Base-by-base conservation (phyloP, 1,140 invertebrate species). In the Oppia nitens region DNA sequence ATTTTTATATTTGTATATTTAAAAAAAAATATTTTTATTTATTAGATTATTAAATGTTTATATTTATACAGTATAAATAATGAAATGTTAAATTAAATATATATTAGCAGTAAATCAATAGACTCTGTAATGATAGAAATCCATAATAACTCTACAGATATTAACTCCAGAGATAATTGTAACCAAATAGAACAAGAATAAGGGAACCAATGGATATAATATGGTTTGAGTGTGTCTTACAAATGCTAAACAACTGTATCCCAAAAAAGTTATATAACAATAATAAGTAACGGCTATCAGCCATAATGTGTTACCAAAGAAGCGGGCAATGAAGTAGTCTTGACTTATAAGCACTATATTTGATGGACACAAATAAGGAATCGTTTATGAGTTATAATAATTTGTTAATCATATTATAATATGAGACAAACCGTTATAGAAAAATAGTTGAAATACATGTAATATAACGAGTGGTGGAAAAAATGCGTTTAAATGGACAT, bases 401-500 rank as follows among this genome's bases (percentile, higher is more conserved):
- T 3, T 26, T 9, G 20, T 9, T 11, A 51, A 27, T n/a, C 49
- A 51, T 26, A 26, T 58, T 27, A 21, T 2, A 53, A 55, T 58
- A 57, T 56, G 52, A 52, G 53, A 58, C 78, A 78, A 74, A 90
- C 87, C 78, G 69, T 88, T 81, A 69, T 89, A 91, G 62, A 96
- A 81, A 66, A 92, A 80, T 47, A 95, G 76, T 71, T 93, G 87
- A 66, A 96, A 79, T 64, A 93, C 84, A 72, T 98, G 93, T 32
- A 98, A 76, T 64, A 98, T 81, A 59, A 95, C 83, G 24, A 98
- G 76, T 2, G 92, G 80, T 55, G 95, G 94, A 74, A 98, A 95
- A 72, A 94, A 94, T 6, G 95, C 94, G 76, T 98, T 98, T 59
- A 98, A 78, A 75, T 99, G 95, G 47, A 99, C 89, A 74, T 98